Base-by-base conservation (phyloP, 2,113 vertebrate species). In the Nycticryphes semicollaris region DNA sequence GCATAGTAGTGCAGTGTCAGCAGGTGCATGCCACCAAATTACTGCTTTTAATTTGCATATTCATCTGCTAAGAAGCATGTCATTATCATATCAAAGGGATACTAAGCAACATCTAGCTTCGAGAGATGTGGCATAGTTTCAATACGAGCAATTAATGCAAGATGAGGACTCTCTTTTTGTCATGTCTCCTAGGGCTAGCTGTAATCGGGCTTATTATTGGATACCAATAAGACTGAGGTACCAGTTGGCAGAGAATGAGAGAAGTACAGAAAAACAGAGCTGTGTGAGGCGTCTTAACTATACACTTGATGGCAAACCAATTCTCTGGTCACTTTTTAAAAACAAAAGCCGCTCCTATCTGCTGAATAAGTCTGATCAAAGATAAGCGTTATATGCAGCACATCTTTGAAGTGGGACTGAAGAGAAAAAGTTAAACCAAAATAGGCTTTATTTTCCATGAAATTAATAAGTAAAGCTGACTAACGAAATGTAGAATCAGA, bases 81-180 rank as follows among this genome's bases (percentile, higher is more conserved):
- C 99, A 99, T 99, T 99, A 99, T 99, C 99, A 99, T 99, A 99
- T 99, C 99, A 99, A 99, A 99, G 99, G 98, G 98, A 99, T 98
- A 99, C 98, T 98, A 98, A 98, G 98, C 98, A 98, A 98, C 98
- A 99, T 99, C 99, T 99, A 98, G 98, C 99, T 99, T 98, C 98
- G 98, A 99, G 99, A 99, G 99, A 99, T 98, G 98, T 99, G 99
- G 99, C 99, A 99, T 99, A 98, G 99, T 99, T 99, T 99, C 99
- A 99, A 99, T 99, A 99, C 98, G 98, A 99, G 99, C 99, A 99
- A 99, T 99, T 99, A 99, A 99, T 99, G 99, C 98, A 98, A 99
- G 99, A 99, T 99, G 99, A 99, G 98, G 99, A 99, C 99, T 98
- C 99, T 99, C 98, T 98, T 98, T 98, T 98, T 99, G 99, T 99